Conservation (phyloP, 2,113 vertebrate species). For the Chloropsis cyanopogon region DNA sequence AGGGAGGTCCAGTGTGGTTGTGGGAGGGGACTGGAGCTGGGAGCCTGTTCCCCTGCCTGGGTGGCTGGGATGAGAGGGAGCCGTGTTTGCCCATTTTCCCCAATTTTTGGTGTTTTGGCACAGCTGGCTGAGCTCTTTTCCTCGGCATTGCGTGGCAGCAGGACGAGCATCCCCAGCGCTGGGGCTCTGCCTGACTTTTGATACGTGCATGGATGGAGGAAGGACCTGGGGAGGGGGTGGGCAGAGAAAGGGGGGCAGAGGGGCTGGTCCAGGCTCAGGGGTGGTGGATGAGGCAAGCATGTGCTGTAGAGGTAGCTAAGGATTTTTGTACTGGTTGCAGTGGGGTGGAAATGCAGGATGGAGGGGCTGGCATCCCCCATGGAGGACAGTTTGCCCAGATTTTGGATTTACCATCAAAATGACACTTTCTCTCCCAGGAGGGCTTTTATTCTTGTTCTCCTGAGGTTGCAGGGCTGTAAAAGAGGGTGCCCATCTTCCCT, state of each 20-base stretch:
- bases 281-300: slow-evolving; percentile 3
- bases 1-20: background rate
- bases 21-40: background rate
- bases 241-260: background rate
- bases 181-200: slow-evolving; percentile 15
- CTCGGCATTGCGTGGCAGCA: background rate
- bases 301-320: background rate
- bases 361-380: background rate
- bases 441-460: background rate
- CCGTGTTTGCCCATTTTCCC: background rate
- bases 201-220: slow-evolving; percentile 41
- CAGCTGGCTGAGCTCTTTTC: background rate
- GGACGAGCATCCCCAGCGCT: background rate
- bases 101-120: background rate
- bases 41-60: background rate
- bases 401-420: background rate
- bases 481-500: background rate
- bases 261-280: background rate
- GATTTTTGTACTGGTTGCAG: slow-evolving; percentile 1
- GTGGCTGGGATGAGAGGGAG: background rate
- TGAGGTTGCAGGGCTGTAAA: background rate
- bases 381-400: background rate
- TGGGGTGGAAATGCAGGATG: background rate
- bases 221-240: slow-evolving; percentile 10
- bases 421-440: background rate